Base-by-base conservation (phyloP, 2,888 invertebrate genomes). In the Drosophila lutescens region DNA sequence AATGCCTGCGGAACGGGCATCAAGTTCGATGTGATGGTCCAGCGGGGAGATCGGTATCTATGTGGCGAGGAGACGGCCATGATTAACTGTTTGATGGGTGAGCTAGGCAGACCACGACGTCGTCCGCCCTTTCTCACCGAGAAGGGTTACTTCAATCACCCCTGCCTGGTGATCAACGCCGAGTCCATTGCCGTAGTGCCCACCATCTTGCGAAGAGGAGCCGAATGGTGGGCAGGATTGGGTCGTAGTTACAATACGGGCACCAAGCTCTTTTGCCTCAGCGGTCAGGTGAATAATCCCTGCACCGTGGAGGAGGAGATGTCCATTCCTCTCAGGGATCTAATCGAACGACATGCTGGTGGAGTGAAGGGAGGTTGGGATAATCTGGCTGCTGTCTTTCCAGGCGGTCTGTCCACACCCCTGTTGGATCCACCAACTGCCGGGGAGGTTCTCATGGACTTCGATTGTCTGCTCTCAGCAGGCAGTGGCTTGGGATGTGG, bases 41-140 rank as follows among this genome's bases (percentile, higher is more conserved):
- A 99, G 91, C 95, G 99, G 46, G 99, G 99, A 46, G 99, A 98
- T 13, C 99, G 99, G 1, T 99, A 99, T 91, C 97, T 99, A 88
- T 99, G 99, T 89, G 99, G 99, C 0, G 99, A 99, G 91, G 99
- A 99, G 93, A 99, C 99, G 0, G 98, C 99, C 0, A 93, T 99
- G 54, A 98, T 99, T 77, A 99, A 99, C 92, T 99, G 99, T 4
- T 94, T 99, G 60, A 99, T 99, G 93, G 99, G 99, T 44, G 96
- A 96, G 91, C 97, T 98, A 90, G 99, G 98, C 54, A 98, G 99
- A 92, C 99, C 99, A 0, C 94, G 98, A 13, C 93, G 98, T 68
- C 99, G 99, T 94, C 99, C 99, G 0, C 99, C 99, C n/a, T 99
- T 99, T 93, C 99, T 99, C 0, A 98, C 99, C 80, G 98, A 99